These are phyloP conservation scores for Salvator merianae DNA, from an alignment of 2,113 vertebrate species.

Conservation along the genomic window DNA sequence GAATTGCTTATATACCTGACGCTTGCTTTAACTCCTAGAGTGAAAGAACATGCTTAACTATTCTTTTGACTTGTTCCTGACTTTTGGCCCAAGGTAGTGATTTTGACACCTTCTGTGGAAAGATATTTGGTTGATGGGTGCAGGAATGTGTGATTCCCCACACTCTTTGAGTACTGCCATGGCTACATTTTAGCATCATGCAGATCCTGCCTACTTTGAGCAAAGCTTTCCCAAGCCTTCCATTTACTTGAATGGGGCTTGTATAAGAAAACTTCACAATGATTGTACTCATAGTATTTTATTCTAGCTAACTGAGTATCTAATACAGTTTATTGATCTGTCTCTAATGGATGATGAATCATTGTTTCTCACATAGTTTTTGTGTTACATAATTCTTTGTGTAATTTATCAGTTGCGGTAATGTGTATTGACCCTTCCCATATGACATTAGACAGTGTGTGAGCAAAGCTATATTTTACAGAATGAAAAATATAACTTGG, in stretches of 20 bases:
- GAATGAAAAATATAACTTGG: neutral
- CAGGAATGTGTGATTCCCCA: too few species aligned
- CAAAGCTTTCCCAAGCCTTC: neutral
- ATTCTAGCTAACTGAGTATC: neutral
- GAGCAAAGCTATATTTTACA: neutral
- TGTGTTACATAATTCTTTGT: neutral
- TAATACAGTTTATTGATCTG: constrained; percentile 16
- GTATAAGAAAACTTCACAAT: neutral
- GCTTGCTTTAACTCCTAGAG: too few species aligned
- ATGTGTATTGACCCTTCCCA: constrained; percentile 8
- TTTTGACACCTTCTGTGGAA: too few species aligned
- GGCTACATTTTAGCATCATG: too few species aligned
- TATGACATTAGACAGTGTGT: neutral
- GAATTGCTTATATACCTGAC: too few species aligned
- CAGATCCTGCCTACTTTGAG: too few species aligned
- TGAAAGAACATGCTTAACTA: too few species aligned
- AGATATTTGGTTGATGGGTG: too few species aligned
- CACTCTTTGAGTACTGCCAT: too few species aligned
- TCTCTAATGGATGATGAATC: constrained; percentile 20
- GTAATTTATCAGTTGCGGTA: constrained; percentile 5
- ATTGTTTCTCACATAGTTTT: constrained; percentile 20
- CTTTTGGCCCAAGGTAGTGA: too few species aligned
- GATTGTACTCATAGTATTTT: constrained; percentile 1
- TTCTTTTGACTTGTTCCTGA: too few species aligned
- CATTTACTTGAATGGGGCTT: neutral